These are phyloP conservation scores for Rhynchophorus ferrugineus DNA, from an alignment of 1,140 invertebrate species.

Conservation along the genomic window DNA sequence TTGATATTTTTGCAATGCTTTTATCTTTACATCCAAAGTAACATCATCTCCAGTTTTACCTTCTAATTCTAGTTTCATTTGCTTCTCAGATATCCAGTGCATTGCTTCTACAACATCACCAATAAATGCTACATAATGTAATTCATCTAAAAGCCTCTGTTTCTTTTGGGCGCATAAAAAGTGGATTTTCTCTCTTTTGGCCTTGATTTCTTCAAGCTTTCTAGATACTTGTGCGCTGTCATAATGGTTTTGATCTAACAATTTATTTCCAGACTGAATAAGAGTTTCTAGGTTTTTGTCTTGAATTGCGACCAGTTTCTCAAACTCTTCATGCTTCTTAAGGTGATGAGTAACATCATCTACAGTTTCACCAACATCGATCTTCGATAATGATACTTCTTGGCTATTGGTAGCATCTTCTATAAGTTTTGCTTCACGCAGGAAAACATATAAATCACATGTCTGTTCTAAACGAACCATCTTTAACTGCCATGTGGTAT, in stretches of 20 bases:
- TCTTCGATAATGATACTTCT: conserved; percentile 60
- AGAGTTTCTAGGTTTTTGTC: conserved; percentile 81
- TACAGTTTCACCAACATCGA: conserved; percentile 53
- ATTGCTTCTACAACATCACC: conserved; percentile 82
- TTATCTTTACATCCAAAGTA: conserved; percentile 81
- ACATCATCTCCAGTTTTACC: conserved; percentile 60
- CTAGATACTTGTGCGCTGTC: conserved; percentile 78
- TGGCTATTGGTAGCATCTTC: conserved; percentile 83
- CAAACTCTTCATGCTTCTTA: conserved; percentile 89
- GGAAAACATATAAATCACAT: conserved; percentile 90
- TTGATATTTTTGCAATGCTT: conserved; percentile 96
- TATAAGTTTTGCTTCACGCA: conserved; percentile 89
- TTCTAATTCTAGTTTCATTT: conserved; percentile 78
- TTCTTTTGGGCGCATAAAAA: conserved; percentile 55
- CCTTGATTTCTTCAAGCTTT: conserved; percentile 61
- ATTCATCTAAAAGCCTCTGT: conserved; percentile 64
- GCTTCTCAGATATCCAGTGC: conserved; percentile 90
- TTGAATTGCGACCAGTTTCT: conserved; percentile 74
- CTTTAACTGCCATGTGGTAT: conserved; percentile 80
- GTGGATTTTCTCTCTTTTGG: conserved; percentile 63
- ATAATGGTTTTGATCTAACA: conserved; percentile 89
- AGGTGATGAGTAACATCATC: conserved; percentile 79
- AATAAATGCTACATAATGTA: conserved; percentile 83
- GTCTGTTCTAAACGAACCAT: conserved; percentile 89
- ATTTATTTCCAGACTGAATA: conserved; percentile 76